These are phyloP conservation scores for Diaprepes abbreviatus DNA, from an alignment of 2,888 invertebrate genomes.

Conservation along the genomic window DNA sequence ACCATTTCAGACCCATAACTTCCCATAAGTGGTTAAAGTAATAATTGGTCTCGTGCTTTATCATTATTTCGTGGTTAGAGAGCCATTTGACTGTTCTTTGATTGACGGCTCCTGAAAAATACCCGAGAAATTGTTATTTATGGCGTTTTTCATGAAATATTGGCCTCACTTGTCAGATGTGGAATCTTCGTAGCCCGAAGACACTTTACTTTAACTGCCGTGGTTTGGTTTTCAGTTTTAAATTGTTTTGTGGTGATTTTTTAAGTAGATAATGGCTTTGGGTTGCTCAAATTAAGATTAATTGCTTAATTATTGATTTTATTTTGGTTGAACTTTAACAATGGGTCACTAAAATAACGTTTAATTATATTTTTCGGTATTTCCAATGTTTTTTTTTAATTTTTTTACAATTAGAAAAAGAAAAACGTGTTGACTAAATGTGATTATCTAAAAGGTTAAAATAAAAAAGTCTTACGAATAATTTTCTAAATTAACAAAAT, in stretches of 20 bases:
- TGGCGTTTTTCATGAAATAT: slow-evolving; percentile 44
- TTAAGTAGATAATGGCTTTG: slow-evolving; percentile 10
- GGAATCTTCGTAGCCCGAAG: slow-evolving; percentile 22
- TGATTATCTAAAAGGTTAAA: too few species aligned
- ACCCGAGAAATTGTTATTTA: slow-evolving; percentile 48
- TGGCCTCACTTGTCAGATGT: slow-evolving; percentile 42
- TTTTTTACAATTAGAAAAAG: too few species aligned
- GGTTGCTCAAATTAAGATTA: slow-evolving; percentile 20
- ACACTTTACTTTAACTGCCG: slow-evolving; percentile 21
- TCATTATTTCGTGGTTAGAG: slow-evolving; percentile 49
- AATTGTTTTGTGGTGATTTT: slow-evolving; percentile 23
- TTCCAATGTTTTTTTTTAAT: too few species aligned
- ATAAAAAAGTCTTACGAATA: too few species aligned
- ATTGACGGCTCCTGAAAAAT: slow-evolving; percentile 49
- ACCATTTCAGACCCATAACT: slow-evolving; percentile 39
- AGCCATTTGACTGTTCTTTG: slow-evolving; percentile 29
- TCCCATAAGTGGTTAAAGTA: slow-evolving; percentile 32
- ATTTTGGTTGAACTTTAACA: not conserved
- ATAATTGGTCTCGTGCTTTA: slow-evolving; percentile 49
- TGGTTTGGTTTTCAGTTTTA: slow-evolving; percentile 9
- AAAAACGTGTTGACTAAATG: too few species aligned
- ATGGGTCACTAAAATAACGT: not conserved
- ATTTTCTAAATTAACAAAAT: too few species aligned
- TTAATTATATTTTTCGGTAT: too few species aligned
- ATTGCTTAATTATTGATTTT: slow-evolving; percentile 25